Evolutionary conservation across 2,797 vertebrate genomes (phyloP).

Genomic region (Urocyon cinereoargenteus): DNA sequence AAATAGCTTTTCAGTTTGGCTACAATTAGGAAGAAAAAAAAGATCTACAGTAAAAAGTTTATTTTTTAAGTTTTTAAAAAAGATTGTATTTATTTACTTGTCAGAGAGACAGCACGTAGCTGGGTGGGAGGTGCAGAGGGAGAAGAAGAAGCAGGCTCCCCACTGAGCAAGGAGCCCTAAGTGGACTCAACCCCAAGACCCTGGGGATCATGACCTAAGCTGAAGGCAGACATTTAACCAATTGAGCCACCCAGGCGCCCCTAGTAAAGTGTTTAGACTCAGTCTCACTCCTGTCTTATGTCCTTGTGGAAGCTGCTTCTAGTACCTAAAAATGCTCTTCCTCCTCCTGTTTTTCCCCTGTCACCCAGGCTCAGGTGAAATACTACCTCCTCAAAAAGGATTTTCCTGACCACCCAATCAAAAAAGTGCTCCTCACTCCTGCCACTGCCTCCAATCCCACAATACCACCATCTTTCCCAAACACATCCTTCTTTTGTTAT

Average conservation of each 20-base stretch:
- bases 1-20: neutral
- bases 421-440: neutral
- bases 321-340: neutral
- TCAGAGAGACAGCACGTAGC: no score
- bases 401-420: neutral
- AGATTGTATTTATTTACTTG: no score
- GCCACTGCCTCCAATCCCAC: neutral
- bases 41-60: neutral
- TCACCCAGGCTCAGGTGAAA: neutral
- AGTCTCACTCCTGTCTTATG: neutral
- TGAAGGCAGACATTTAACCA: no score
- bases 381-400: neutral
- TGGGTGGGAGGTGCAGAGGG: no score
- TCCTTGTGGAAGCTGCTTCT: neutral
- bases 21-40: constrained; percentile 6
- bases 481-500: neutral
- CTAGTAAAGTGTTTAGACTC: neutral
- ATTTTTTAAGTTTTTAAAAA: neutral
- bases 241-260: no score
- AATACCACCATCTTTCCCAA: neutral
- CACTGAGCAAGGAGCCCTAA: no score
- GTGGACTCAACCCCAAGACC: no score
- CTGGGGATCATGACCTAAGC: no score
- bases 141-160: no score
- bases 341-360: neutral